Base-by-base conservation (phyloP, 2,113 vertebrate genomes). In the Platysternon megacephalum region DNA sequence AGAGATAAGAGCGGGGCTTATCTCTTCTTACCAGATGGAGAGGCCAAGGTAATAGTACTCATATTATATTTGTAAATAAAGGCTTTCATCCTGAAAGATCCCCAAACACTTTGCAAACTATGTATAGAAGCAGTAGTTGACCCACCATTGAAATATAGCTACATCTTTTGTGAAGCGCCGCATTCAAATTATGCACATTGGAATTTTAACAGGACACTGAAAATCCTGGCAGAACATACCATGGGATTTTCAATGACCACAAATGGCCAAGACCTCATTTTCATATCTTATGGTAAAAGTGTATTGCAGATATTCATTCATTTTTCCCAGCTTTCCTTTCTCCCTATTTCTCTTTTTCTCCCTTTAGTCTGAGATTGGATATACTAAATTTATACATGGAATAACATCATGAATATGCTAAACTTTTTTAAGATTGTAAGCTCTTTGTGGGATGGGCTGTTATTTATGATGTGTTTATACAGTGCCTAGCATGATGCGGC, bases 1-100 rank as follows among this genome's bases (percentile, higher is more conserved):
- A 97, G 95, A 87, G 99, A 99, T 97, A 99, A 99, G 97, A 99
- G 99, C 19, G 99, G 99, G 42, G 99, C 99, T 79, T 99, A 99
- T 96, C 98, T 99, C 81, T 99, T 99, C 95, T 89, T 99, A 68
- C 99, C 99, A 1, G 99, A 99, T 95, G 98, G 98, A 74, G 98
- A 98, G 5, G 98, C 98, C 81, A 99, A 99, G 98, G 99, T 99
- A 98, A 97, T 76, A 19, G 16, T 89, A 84, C 86, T 65, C 1
- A 12, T 39, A 52, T 35, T 79, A 10, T 2, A 0, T 91, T 96
- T 91, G 58, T 81, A 56, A 16, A 22, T 39, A 52, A 51, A 80
- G 21, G 8, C 84, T 94, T 32, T 91, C 5, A 55, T 91, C 76
- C 86, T 88, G 29, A 65, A 79, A n/a, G 83, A 87, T 21, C 5